phyloP scores from a whole-genome alignment of 92 coral and sea anemone genomes.

The Zoanthus gigantus region DNA sequence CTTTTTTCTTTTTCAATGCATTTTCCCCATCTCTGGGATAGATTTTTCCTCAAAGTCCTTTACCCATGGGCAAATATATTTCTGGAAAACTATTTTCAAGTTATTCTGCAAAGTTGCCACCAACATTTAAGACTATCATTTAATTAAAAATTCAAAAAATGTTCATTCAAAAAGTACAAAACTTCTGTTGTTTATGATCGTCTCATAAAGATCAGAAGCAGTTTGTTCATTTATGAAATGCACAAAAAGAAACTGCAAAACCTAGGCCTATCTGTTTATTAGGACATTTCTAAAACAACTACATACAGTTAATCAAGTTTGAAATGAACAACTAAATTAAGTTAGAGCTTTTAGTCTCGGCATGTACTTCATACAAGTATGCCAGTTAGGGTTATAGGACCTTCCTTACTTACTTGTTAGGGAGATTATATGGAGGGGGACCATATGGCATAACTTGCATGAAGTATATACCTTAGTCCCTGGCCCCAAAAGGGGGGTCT shows the following conservation, averaged over 20 bases:
- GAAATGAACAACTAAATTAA: background rate
- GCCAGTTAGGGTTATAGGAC: too few relatives aligned
- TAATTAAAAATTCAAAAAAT: background rate
- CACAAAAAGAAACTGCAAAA: constrained; percentile 9
- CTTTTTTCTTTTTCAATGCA: background rate
- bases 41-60: background rate
- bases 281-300: background rate
- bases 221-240: background rate
- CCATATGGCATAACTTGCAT: too few relatives aligned
- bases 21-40: constrained; percentile 13
- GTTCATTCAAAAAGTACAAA: constrained; percentile 7
- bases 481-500: too few relatives aligned
- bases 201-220: constrained; percentile 13
- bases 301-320: background rate
- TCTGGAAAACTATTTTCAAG: constrained; percentile 12
- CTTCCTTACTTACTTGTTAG: too few relatives aligned
- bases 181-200: background rate
- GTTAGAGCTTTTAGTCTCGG: too few relatives aligned
- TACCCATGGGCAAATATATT: background rate
- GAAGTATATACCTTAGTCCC: too few relatives aligned
- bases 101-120: background rate
- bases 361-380: too few relatives aligned
- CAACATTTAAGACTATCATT: background rate
- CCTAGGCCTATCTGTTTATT: background rate
- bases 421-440: too few relatives aligned